Evolutionary conservation across 2,113 vertebrate species (phyloP), one percentile per base, ranked within the genome.

Genomic region (Misgurnus anguillicaudatus): DNA sequence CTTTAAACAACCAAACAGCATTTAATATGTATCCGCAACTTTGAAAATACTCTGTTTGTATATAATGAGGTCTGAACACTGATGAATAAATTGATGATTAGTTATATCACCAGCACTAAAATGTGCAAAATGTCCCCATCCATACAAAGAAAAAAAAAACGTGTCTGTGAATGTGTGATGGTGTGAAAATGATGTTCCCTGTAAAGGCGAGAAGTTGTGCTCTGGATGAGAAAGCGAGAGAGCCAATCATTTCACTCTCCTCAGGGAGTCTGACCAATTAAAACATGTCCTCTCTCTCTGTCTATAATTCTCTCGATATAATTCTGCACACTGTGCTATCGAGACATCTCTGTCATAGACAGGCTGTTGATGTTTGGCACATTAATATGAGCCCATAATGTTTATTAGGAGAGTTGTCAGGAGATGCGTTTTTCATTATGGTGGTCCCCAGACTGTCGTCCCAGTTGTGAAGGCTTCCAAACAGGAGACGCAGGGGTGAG

Each of bases 131-230:
- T 24, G 13, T 62, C 10, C 21, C 57, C 31, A 41, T 62, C 10
- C 6, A 48, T 17, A 55, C 14, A 10, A 14, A 17, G 57, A 24
- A 17, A 11, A 72, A 17, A 17, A 24, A 45, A 55, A 0, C 13
- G 17, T 7, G 36, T 71, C 31, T 71, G 68, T 55, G 3, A 21
- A 36, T 41, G 4, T 42, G 69, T 16, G 13, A 38, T 55, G 31
- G 38, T 73, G 55, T 60, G 70, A 73, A 73, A 58, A 42, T 72
- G 38, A 58, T 73, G 70, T 60, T 73, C 70, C 48, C 55, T 17
- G 70, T 73, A 21, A 73, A 45, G 13, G 42, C 38, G 55, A 60
- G 70, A 73, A 42, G 70, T 9, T 71, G 68, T 42, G 19, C n/a
- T 73, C 19, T 55, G 48, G 2, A 17, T 71, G 3, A 38, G 68